Percentiles rank a stretch among this genome's conserved stretches.
Evolutionary conservation across 2,113 vertebrate genomes (phyloP).

Genomic region (Geococcyx californianus): DNA sequence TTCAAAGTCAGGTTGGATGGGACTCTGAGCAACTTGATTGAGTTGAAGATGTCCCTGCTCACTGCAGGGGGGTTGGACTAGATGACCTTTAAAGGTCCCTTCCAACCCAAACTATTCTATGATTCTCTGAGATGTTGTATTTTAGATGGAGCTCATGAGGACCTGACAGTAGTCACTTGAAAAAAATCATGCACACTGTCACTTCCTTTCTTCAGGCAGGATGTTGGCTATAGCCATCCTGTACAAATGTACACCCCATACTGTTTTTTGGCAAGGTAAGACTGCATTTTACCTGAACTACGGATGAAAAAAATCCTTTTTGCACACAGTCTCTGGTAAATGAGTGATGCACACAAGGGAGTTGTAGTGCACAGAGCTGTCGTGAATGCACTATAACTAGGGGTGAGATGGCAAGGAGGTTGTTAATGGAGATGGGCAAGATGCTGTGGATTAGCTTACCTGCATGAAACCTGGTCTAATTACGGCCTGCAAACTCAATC

Average conservation of each 20-base stretch:
- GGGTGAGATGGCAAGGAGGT: neutral
- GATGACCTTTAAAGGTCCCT: neutral
- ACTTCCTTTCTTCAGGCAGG: neutral
- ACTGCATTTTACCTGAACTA: neutral
- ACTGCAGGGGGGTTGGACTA: neutral
- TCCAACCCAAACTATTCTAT: neutral
- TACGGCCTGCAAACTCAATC: neutral
- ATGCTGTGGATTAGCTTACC: neutral
- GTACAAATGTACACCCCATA: too few species aligned
- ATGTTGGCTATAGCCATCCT: neutral
- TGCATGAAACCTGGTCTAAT: neutral
- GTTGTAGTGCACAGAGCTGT: neutral
- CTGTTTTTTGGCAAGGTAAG: too few species aligned
- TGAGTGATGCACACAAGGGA: neutral
- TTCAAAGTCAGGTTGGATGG: neutral
- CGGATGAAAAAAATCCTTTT: neutral
- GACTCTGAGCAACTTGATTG: neutral
- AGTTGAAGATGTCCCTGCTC: neutral
- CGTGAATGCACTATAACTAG: fast-evolving
- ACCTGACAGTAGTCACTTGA: neutral
- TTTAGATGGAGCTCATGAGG: neutral
- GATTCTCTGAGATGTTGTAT: neutral
- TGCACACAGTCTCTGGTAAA: neutral
- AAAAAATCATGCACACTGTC: neutral
- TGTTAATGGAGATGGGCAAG: neutral